Evolutionary conservation across 2,797 vertebrate genomes (phyloP).

Genomic region (Pseudomugil gertrudae): DNA sequence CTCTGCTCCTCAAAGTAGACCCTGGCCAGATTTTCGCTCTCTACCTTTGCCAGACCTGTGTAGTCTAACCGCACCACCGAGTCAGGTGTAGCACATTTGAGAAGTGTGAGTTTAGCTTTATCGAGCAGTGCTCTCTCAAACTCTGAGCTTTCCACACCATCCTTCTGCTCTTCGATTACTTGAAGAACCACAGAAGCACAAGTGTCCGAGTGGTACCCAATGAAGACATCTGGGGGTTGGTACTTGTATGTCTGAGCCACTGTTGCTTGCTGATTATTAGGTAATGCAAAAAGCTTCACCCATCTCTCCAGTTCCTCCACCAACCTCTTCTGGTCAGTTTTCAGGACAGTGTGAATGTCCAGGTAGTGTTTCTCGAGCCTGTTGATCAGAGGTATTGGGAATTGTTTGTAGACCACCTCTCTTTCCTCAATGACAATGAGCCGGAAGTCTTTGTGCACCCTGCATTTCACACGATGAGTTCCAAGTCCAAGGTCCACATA

Average conservation of each 20-base stretch:
- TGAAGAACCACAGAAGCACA: conserved; percentile 94
- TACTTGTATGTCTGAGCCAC: conserved; percentile 74
- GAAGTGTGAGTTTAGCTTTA: conserved; percentile 83
- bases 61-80: conserved; percentile 86
- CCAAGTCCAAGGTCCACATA: conserved; percentile 96
- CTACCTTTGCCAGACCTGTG: conserved; percentile 69
- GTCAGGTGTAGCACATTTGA: conserved; percentile 93
- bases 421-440: conserved; percentile 95
- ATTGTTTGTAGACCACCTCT: conserved; percentile 91
- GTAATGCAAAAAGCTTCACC: conserved; percentile 80
- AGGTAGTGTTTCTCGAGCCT: conserved; percentile 97
- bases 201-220: conserved; percentile 91
- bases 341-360: conserved; percentile 89
- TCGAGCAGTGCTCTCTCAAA: conserved; percentile 60
- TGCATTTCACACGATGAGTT: conserved; percentile 96
- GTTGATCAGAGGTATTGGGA: conserved; percentile 96
- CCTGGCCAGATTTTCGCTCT: conserved; percentile 67
- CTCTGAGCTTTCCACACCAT: conserved; percentile 27
- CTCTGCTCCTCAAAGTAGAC: conserved; percentile 86
- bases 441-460: conserved; percentile 91
- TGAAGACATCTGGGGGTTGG: conserved; percentile 86
- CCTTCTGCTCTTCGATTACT: conserved; percentile 76
- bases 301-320: conserved; percentile 84
- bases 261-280: conserved; percentile 44
- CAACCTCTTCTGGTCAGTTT: conserved; percentile 77